Base-by-base conservation (phyloP, 2,888 invertebrate genomes). In the Bellardia pandia region DNA sequence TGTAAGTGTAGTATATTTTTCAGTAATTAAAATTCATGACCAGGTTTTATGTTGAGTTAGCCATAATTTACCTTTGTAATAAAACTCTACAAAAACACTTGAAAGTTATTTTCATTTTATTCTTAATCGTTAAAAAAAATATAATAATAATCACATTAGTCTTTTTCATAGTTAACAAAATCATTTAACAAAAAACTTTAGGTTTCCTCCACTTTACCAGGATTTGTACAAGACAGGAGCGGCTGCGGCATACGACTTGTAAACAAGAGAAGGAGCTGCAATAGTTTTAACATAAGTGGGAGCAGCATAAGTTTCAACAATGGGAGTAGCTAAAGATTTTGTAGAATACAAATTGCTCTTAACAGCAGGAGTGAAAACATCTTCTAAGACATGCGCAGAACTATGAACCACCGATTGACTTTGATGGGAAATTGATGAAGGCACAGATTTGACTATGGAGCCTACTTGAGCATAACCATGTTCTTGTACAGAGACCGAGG, bases 361-460 rank as follows among this genome's bases (percentile, higher is more conserved):
- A 1, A 92, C 89, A 7, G 90, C 91, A 3, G 92, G 92, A 9
- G 92, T 92, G 13, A 91, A 88, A 42, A 93, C 85, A 90, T 92
- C 92, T 89, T 92, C 89, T 3, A 93, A 92, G 2, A 90, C 86
- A 82, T 92, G 92, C n/a, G 91, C 91, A 8, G 90, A 89, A 89
- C 92, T 93, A 85, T 94, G 94, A 30, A 95, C 92, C 88, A 95
- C 94, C 45, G 94, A 91, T 7, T 95, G 94, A 79, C 95, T 94
- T 89, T 95, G 95, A 76, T 92, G 92, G 45, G 91, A 91, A 0
- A 95, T 94, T 0, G 95, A 94, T 3, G 94, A 94, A 2, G 95
- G 95, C 42, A 94, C 89, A 74, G 90, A 90, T 89, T 92, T 92
- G 33, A 92, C 91, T 68, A 92, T 86, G 68, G 90, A 86, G 8